Evolutionary conservation across 2,888 invertebrate genomes (phyloP).

Genomic region (Mythimna impura): DNA sequence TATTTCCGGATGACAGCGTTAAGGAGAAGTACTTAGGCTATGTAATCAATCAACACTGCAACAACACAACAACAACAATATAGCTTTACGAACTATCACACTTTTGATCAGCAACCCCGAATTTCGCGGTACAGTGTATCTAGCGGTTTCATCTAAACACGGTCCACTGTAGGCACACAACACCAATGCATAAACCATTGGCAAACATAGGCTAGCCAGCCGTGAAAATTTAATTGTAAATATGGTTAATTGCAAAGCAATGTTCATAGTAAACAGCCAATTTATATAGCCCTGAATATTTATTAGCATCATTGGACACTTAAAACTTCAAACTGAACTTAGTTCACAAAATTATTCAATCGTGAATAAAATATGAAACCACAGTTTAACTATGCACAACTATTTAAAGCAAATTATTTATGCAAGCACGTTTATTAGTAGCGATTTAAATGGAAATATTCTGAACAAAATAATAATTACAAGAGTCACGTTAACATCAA

Average conservation of each 20-base stretch:
- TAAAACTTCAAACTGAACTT: conserved; percentile 20
- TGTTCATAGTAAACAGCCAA: neutral
- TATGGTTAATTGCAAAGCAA: neutral
- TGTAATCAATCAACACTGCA: too few species aligned
- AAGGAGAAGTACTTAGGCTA: too few species aligned
- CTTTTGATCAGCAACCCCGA: too few species aligned
- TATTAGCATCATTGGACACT: conserved; percentile 12
- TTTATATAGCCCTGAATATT: conserved; percentile 4
- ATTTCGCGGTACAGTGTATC: too few species aligned
- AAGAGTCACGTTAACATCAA: neutral
- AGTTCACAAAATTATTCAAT: conserved; percentile 32
- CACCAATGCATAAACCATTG: too few species aligned
- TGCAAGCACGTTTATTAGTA: conserved; percentile 7
- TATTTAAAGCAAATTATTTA: conserved; percentile 21
- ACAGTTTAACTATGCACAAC: conserved; percentile 38
- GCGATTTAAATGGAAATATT: conserved; percentile 7
- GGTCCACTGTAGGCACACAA: too few species aligned
- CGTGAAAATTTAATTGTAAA: neutral
- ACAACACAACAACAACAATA: too few species aligned
- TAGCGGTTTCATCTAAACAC: too few species aligned
- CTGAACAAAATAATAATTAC: conserved; percentile 17
- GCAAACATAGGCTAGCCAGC: neutral
- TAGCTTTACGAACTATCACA: too few species aligned
- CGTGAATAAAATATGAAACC: conserved; percentile 20
- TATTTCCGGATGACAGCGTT: too few species aligned